phyloP scores from a whole-genome alignment of 2,797 vertebrate genomes.

The Oryzias sinensis region DNA sequence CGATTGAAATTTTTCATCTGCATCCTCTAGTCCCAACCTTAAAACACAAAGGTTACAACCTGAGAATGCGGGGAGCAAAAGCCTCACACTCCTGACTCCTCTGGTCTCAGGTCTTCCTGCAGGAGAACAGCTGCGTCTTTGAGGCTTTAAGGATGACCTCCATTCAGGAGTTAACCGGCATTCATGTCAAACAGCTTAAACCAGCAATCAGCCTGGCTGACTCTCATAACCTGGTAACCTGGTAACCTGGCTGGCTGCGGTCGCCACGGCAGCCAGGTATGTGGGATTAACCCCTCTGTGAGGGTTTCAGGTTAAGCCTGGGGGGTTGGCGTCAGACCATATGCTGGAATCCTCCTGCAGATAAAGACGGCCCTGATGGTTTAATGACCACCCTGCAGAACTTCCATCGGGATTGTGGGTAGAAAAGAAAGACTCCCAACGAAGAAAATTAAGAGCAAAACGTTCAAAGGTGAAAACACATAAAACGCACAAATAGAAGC shows the following conservation, averaged over 20 bases:
- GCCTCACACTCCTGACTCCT: too few species aligned
- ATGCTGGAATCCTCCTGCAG: constrained; percentile 39
- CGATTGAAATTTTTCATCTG: background rate
- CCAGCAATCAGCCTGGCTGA: too few species aligned
- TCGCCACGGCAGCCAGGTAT: constrained; percentile 33
- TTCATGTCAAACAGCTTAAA: too few species aligned
- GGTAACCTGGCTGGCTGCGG: constrained; percentile 4
- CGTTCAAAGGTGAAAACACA: background rate
- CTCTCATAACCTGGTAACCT: constrained; percentile 1
- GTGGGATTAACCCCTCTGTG: constrained; percentile 20
- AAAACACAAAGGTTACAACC: too few species aligned
- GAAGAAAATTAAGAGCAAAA: background rate
- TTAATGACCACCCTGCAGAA: background rate
- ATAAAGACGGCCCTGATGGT: background rate
- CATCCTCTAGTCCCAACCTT: too few species aligned
- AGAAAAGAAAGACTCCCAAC: too few species aligned
- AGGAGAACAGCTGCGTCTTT: too few species aligned
- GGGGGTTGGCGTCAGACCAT: constrained; percentile 69
- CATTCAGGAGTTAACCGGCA: too few species aligned
- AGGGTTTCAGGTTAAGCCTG: constrained; percentile 59
- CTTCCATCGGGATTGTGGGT: too few species aligned
- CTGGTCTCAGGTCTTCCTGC: too few species aligned
- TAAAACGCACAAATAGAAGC: background rate
- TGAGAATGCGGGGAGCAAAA: too few species aligned
- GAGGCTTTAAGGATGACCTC: too few species aligned